These are phyloP conservation scores for Cotesia chilonis DNA, from an alignment of 1,140 invertebrate species.

Conservation along the genomic window DNA sequence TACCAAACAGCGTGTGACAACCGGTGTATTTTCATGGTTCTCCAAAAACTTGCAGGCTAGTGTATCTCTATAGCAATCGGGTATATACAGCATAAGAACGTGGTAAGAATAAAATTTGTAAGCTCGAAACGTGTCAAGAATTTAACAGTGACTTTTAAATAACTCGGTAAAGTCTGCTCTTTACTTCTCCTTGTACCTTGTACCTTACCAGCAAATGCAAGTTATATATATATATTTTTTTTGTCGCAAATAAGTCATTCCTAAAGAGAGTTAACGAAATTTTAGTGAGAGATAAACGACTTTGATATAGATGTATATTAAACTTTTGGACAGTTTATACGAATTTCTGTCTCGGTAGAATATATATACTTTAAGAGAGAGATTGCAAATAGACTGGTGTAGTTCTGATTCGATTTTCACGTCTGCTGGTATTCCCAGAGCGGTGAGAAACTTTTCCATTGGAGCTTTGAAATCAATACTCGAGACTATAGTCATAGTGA, in stretches of 20 bases:
- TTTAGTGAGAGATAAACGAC: not conserved
- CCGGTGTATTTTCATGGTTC: conserved; percentile 23
- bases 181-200: conserved; percentile 14
- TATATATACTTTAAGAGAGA: not conserved
- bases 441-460: conserved; percentile 11
- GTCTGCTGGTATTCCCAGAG: conserved; percentile 16
- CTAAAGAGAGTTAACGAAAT: conserved; percentile 7
- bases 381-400: not conserved
- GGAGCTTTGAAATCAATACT: conserved; percentile 16
- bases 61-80: not conserved
- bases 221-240: not conserved
- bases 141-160: conserved; percentile 32
- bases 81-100: conserved; percentile 27
- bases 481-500: not conserved
- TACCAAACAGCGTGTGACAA: conserved; percentile 24
- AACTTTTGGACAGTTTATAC: conserved; percentile 7
- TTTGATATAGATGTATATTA: not conserved
- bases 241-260: conserved; percentile 11
- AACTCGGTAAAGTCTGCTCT: conserved; percentile 26
- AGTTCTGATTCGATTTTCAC: conserved; percentile 1
- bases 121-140: conserved; percentile 26
- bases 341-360: not conserved
- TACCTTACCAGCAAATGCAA: not conserved
- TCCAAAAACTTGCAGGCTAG: not conserved
- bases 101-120: conserved; percentile 31